Evolutionary conservation across 2,888 invertebrate genomes (phyloP).

Genomic region (Cantharis flavilabris): DNA sequence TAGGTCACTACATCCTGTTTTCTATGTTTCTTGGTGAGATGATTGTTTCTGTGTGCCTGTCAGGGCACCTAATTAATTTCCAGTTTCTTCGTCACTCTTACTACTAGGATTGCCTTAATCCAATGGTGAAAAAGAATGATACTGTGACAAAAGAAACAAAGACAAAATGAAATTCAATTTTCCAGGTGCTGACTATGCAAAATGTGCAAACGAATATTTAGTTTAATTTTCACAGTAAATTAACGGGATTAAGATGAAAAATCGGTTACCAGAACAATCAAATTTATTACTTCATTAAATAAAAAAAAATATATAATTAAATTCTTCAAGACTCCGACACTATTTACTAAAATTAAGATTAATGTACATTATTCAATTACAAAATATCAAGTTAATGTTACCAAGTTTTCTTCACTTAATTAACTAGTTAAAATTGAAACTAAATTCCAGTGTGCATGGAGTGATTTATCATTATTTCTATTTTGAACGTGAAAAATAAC

Average conservation of each 20-base stretch:
- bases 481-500: neutral
- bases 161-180: neutral
- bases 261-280: neutral
- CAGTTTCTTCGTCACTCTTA: neutral
- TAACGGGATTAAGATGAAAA: neutral
- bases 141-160: neutral
- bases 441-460: neutral
- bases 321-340: neutral
- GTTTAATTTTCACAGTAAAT: neutral
- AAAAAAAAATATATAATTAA: neutral
- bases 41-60: neutral
- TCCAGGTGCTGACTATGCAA: neutral
- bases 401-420: neutral
- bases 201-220: neutral
- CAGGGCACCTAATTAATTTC: neutral
- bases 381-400: neutral
- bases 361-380: neutral
- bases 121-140: neutral
- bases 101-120: neutral
- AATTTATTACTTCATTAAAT: neutral
- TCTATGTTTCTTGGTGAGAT: neutral
- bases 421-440: neutral
- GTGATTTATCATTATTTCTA: neutral
- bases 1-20: neutral
- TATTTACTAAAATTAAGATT: neutral